These are phyloP conservation scores for Lophius americanus DNA, from an alignment of 2,797 vertebrate species.

Conservation along the genomic window DNA sequence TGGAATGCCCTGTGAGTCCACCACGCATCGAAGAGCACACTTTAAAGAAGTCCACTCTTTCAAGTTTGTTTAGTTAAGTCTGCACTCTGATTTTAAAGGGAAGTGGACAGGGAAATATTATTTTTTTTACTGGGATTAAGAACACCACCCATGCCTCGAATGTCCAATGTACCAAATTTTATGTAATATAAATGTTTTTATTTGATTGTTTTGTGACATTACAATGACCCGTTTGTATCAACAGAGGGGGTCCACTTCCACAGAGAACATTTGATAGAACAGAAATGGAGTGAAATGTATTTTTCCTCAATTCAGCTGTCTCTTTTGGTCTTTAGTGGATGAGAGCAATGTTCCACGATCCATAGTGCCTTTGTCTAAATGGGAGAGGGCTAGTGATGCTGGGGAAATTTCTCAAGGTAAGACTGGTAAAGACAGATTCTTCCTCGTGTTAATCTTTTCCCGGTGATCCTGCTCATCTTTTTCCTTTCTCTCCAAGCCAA, in stretches of 20 bases:
- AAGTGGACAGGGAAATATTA: background rate
- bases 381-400: slow-evolving; percentile 78
- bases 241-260: background rate
- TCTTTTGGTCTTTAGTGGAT: slow-evolving; percentile 69
- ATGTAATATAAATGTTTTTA: too few relatives aligned
- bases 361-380: slow-evolving; percentile 83
- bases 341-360: slow-evolving; percentile 67
- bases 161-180: background rate
- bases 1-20: slow-evolving; percentile 82
- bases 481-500: slow-evolving; percentile 64
- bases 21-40: background rate
- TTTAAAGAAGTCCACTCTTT: background rate
- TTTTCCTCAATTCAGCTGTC: slow-evolving; percentile 13
- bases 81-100: slow-evolving; percentile 4
- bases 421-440: background rate
- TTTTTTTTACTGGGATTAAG: background rate
- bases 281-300: background rate
- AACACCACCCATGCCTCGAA: background rate
- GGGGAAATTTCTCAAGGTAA: slow-evolving; percentile 72
- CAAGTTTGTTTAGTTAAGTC: background rate
- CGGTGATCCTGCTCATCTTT: slow-evolving; percentile 9
- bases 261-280: background rate
- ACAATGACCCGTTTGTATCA: too few relatives aligned
- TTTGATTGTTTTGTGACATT: too few relatives aligned
- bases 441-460: background rate